phyloP scores from a whole-genome alignment of 2,888 invertebrate species.

The Drosophila meridiana region DNA sequence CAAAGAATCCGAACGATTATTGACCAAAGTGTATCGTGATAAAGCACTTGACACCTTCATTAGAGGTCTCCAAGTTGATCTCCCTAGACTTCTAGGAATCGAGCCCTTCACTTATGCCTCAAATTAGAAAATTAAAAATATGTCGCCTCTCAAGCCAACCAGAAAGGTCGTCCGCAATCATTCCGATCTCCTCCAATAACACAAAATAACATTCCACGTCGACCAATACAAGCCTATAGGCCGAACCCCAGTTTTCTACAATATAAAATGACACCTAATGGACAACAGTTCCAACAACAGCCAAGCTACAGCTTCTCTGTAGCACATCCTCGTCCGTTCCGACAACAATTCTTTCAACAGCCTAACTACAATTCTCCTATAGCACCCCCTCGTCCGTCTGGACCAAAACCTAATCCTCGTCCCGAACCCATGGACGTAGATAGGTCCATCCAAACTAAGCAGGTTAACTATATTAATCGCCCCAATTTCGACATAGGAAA shows the following conservation, averaged over 20 bases:
- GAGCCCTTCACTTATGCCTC: neutral
- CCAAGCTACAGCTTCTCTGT: neutral
- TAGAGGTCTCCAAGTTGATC: neutral
- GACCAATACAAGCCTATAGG: neutral
- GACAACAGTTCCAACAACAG: neutral
- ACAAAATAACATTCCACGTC: neutral
- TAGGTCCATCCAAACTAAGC: neutral
- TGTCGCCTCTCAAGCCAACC: neutral
- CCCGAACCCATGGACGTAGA: neutral
- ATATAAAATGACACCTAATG: neutral
- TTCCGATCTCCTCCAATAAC: neutral
- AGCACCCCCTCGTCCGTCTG: too few species aligned
- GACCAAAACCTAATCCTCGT: too few species aligned
- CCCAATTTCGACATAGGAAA: neutral
- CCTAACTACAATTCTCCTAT: too few species aligned
- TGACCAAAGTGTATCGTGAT: neutral
- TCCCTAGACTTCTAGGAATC: neutral
- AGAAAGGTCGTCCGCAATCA: neutral
- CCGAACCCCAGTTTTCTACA: neutral
- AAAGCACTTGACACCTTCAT: neutral
- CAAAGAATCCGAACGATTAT: neutral
- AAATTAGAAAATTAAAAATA: neutral
- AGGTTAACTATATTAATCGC: neutral
- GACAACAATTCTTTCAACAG: too few species aligned
- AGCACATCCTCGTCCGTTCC: too few species aligned